Evolutionary conservation across 1,140 invertebrate genomes (phyloP).

Genomic region (Centruroides sculpturatus): DNA sequence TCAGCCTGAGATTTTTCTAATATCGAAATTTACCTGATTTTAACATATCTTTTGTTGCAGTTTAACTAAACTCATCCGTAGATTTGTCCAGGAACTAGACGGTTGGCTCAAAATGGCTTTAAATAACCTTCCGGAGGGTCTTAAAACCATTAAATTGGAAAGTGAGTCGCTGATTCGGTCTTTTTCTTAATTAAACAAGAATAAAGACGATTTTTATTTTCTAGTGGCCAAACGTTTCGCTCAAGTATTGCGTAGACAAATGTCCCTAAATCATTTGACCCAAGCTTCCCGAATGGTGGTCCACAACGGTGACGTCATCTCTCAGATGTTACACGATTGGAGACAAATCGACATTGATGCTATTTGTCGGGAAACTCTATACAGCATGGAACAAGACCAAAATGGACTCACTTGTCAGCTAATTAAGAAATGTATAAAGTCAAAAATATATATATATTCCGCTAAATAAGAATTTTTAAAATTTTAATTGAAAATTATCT

Average conservation of each 20-base stretch:
- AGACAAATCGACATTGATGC: slow-evolving; percentile 30
- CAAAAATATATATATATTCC: neutral
- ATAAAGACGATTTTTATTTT: slow-evolving; percentile 4
- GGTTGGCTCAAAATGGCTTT: slow-evolving; percentile 36
- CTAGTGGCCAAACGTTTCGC: slow-evolving; percentile 36
- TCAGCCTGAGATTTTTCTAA: too few relatives aligned
- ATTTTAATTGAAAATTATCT: neutral
- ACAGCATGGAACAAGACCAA: slow-evolving; percentile 27
- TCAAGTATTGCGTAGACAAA: slow-evolving; percentile 40
- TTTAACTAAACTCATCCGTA: slow-evolving; percentile 36
- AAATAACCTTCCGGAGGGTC: slow-evolving; percentile 34
- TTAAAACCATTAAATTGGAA: slow-evolving; percentile 35
- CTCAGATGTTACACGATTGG: slow-evolving; percentile 42
- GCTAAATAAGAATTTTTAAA: neutral
- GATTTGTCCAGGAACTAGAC: slow-evolving; percentile 41
- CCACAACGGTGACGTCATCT: slow-evolving; percentile 38
- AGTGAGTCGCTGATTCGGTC: slow-evolving; percentile 23
- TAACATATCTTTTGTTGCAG: neutral
- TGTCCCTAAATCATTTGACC: slow-evolving; percentile 44
- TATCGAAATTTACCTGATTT: too few relatives aligned
- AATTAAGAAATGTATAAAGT: slow-evolving; percentile 28
- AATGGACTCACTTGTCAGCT: slow-evolving; percentile 23
- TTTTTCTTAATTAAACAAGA: too few relatives aligned
- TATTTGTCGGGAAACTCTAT: slow-evolving; percentile 33
- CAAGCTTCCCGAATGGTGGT: slow-evolving; percentile 42